Evolutionary conservation across 2,797 vertebrate species (phyloP).

Genomic region (Acanthornis magna): DNA sequence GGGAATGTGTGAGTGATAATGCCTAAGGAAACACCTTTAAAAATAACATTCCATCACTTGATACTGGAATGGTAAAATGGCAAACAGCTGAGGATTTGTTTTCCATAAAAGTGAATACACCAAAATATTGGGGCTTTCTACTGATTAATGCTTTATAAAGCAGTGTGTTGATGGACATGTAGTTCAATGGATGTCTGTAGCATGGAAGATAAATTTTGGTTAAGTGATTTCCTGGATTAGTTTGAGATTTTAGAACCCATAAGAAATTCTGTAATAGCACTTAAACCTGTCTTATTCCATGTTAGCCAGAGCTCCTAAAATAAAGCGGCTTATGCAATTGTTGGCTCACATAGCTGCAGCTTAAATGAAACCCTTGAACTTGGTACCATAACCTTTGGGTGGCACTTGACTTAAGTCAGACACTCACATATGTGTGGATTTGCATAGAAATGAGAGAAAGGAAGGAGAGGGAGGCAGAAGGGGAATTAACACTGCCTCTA

Average conservation of each 20-base stretch:
- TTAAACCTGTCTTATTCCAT: background rate
- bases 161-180: background rate
- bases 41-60: background rate
- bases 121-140: background rate
- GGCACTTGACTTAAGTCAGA: background rate
- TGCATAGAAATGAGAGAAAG: background rate
- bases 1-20: background rate
- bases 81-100: background rate
- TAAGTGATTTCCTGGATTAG: background rate
- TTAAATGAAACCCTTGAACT: background rate
- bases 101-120: background rate
- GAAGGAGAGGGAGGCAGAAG: background rate
- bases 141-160: background rate
- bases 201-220: background rate
- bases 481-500: background rate
- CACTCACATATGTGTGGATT: fast-evolving
- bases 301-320: background rate
- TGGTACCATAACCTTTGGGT: background rate
- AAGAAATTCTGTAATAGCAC: background rate
- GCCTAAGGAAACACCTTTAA: background rate
- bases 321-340: background rate
- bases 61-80: background rate
- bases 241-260: background rate
- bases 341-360: background rate
- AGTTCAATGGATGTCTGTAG: background rate